Percentiles rank a stretch among this genome's conserved stretches.
Conservation (phyloP, 1,140 invertebrate species). For the Trichoplusia ni region DNA sequence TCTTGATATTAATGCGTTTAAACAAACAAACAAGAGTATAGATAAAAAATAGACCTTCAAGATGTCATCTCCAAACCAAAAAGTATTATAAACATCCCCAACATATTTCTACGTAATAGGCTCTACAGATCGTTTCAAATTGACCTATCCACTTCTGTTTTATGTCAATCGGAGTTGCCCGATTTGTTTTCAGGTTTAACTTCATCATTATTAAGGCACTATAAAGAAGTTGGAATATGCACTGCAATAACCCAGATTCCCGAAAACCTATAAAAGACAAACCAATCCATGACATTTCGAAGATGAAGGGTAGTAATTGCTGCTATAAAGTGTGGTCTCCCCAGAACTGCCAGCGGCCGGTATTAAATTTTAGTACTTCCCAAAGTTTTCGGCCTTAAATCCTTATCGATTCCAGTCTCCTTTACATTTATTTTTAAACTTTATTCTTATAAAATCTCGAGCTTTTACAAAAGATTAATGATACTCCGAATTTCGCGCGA, state of each 20-base stretch:
- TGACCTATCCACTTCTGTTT: background rate
- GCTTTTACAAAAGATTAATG: slow-evolving; percentile 71
- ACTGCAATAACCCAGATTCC: slow-evolving; percentile 50
- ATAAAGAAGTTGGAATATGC: slow-evolving; percentile 46
- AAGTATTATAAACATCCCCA: too few relatives aligned
- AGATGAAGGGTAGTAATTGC: slow-evolving; percentile 76
- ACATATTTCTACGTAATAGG: too few relatives aligned
- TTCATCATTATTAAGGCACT: slow-evolving; percentile 17
- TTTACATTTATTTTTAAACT: slow-evolving; percentile 66
- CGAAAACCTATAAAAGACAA: slow-evolving; percentile 67
- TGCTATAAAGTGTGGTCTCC: slow-evolving; percentile 70
- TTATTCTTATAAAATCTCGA: slow-evolving; percentile 55
- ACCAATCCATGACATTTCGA: slow-evolving; percentile 69
- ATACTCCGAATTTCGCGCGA: too few relatives aligned
- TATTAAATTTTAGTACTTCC: slow-evolving; percentile 72
- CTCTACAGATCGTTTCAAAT: background rate
- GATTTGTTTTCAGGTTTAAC: background rate
- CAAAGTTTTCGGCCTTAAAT: slow-evolving; percentile 66
- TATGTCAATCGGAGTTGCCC: background rate
- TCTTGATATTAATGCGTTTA: too few relatives aligned
- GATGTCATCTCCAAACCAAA: too few relatives aligned
- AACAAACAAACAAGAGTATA: too few relatives aligned
- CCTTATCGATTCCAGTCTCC: slow-evolving; percentile 58
- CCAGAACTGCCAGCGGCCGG: slow-evolving; percentile 54
- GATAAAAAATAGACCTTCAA: too few relatives aligned